These are phyloP conservation scores for Embidobia sp. DNA, from an alignment of 2,888 invertebrate species.

Conservation along the genomic window DNA sequence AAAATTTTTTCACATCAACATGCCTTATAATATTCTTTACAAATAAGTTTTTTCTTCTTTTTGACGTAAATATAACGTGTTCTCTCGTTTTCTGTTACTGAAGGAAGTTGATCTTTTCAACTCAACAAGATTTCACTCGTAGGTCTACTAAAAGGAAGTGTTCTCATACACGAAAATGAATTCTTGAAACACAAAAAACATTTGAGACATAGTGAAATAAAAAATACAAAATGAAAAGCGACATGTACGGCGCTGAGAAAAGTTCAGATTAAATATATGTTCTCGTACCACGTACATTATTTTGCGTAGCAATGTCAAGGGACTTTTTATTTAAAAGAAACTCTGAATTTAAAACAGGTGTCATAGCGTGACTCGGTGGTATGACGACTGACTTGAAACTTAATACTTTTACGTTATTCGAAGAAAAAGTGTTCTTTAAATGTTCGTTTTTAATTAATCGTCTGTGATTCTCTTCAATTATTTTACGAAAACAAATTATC, in stretches of 20 bases:
- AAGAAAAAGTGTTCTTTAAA: too few species aligned
- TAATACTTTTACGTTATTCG: constrained; percentile 13
- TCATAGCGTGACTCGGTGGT: constrained; percentile 25
- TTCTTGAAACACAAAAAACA: constrained; percentile 28
- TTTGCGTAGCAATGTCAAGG: constrained; percentile 3
- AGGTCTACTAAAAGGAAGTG: constrained; percentile 15
- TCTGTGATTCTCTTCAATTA: too few species aligned
- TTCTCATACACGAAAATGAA: constrained; percentile 26
- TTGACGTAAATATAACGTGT: background rate
- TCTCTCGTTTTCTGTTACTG: constrained; percentile 21
- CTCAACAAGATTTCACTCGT: constrained; percentile 25
- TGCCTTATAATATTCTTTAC: too few species aligned
- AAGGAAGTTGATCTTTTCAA: constrained; percentile 29
- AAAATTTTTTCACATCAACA: too few species aligned
- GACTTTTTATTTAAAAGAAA: constrained; percentile 13
- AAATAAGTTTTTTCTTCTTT: constrained; percentile 11
- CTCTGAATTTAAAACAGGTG: constrained; percentile 10
- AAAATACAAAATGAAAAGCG: constrained; percentile 29
- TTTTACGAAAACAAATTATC: too few species aligned
- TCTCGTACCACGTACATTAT: constrained; percentile 15
- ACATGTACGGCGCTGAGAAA: constrained; percentile 7
- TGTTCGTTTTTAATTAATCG: too few species aligned
- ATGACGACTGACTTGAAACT: background rate
- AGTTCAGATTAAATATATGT: constrained; percentile 45
- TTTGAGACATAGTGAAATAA: constrained; percentile 33